Percentiles rank a stretch among this genome's conserved stretches.
These are phyloP conservation scores for Caradrina clavipalpis DNA, from an alignment of 2,888 invertebrate species.

Conservation along the genomic window DNA sequence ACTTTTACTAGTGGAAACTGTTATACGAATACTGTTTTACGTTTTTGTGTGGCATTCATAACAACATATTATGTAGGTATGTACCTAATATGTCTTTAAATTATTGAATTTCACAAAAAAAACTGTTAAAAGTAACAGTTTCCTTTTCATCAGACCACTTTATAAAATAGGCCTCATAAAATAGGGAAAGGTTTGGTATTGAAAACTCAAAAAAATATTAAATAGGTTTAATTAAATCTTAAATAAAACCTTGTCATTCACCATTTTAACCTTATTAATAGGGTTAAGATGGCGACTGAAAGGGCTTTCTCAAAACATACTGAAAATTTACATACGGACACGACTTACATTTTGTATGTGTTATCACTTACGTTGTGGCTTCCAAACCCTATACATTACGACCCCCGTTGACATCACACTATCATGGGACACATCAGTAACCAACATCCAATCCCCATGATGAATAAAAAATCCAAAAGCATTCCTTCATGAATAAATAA, in stretches of 20 bases:
- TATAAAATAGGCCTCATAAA: no score
- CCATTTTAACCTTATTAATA: not conserved
- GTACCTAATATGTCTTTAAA: not conserved
- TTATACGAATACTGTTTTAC: not conserved
- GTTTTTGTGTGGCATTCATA: not conserved
- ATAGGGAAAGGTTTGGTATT: not conserved
- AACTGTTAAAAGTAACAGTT: no score
- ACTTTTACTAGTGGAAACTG: not conserved
- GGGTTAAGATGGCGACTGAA: no score
- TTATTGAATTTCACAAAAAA: no score
- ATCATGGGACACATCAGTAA: constrained; percentile 7
- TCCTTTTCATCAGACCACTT: no score
- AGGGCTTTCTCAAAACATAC: no score
- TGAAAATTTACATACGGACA: not conserved
- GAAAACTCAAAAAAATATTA: no score
- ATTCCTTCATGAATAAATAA: not conserved
- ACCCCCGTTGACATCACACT: not conserved
- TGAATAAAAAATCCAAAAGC: not conserved
- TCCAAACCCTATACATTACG: constrained; percentile 13
- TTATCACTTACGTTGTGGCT: constrained; percentile 4
- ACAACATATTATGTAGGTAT: no score
- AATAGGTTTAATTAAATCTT: constrained; percentile 15
- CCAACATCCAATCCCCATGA: not conserved
- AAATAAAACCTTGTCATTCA: not conserved
- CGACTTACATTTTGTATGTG: constrained; percentile 24